phyloP scores from a whole-genome alignment of 2,888 invertebrate genomes.

The Harpagoxenus sublaevis region DNA sequence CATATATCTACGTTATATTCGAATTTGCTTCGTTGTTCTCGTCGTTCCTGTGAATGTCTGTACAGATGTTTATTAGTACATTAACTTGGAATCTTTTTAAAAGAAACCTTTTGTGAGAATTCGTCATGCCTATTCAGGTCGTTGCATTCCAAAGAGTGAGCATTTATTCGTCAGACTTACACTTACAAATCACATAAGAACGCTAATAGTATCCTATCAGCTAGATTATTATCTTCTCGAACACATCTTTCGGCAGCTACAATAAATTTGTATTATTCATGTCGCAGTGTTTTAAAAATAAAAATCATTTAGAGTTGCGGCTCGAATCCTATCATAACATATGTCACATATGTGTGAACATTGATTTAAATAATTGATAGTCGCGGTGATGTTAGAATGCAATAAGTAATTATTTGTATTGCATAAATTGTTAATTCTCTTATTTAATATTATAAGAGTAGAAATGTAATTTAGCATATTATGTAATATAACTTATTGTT shows the following conservation, averaged over 20 bases:
- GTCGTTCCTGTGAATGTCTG: too few relatives aligned
- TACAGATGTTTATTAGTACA: too few relatives aligned
- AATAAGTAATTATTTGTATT: not conserved
- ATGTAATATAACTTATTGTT: not conserved
- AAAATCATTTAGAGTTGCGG: not conserved
- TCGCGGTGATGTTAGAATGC: not conserved
- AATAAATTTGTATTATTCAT: not conserved
- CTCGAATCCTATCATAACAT: not conserved
- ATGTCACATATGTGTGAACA: not conserved
- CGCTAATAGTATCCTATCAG: not conserved
- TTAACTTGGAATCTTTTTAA: too few relatives aligned
- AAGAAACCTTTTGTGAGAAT: too few relatives aligned
- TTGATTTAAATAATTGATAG: constrained; percentile 4
- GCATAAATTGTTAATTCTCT: not conserved
- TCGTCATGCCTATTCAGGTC: too few relatives aligned
- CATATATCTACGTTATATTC: too few relatives aligned
- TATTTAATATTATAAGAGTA: not conserved
- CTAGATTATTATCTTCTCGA: not conserved
- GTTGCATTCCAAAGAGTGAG: too few relatives aligned
- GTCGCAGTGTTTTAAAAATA: not conserved
- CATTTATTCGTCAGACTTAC: too few relatives aligned
- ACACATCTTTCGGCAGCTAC: not conserved
- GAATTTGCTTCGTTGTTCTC: too few relatives aligned
- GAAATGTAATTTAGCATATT: not conserved
- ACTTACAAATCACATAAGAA: not conserved